Base-by-base conservation (phyloP, 1,140 invertebrate genomes). In the Prorops nasuta region DNA sequence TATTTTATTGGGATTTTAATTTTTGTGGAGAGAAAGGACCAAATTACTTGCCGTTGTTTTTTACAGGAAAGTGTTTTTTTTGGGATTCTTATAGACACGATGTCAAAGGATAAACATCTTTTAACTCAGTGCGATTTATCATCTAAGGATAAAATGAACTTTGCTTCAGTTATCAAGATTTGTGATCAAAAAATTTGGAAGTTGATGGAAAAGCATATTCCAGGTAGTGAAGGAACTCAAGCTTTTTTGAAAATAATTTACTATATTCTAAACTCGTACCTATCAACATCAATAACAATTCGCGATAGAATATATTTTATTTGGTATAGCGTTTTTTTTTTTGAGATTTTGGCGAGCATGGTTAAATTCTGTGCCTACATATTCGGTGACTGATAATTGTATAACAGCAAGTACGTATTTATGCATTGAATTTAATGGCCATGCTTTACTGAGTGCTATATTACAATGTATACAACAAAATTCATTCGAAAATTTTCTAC, bases 111-210 rank as follows among this genome's bases (percentile, higher is more conserved):
- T 39, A 48, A 54, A 17, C 51, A 54, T 28, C 38, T 17, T 16
- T 51, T 53, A 44, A 50, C 21, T 20, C 18, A 49, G 21, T 50
- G 43, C 31, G 49, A 56, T 22, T 24, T 56, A 10, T 38, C 22
- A 7, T 4, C 34, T 10, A 56, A 51, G 40, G 44, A 51, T 24
- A 51, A 51, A 49, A 56, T 52, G 54, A 56, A 52, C 37, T 52
- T 48, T 35, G 14, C 18, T 14, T 54, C 54, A 1, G 49, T 51
- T 42, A 2, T 37, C 16, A 56, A 44, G 42, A 51, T 47, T 6
- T 35, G 28, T 47, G 8, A 42, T 42, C 21, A 21, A 14, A 45
- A n/a, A 38, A 28, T 47, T 2, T 31, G 15, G 2, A 17, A 34
- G 4, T 31, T 55, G 24, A 42, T 55, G 20, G 6, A 42, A 42